Base-by-base conservation (phyloP, 2,888 invertebrate species). In the Calephelis perditalis region DNA sequence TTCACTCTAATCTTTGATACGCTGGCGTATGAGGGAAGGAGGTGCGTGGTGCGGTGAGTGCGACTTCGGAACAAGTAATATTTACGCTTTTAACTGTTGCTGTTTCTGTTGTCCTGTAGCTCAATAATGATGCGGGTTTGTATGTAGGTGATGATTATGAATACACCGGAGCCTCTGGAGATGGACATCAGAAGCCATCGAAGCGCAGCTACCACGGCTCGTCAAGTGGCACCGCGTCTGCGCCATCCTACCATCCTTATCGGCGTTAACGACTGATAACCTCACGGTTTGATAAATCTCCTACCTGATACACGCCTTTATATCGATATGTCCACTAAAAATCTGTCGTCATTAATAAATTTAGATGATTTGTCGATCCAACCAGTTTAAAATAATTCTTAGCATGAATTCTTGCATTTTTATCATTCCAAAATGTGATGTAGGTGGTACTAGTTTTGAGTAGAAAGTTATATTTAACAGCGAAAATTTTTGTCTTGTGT, bases 1-100 rank as follows among this genome's bases (percentile, higher is more conserved):
- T 63, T 59, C 60, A 52, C 59, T 60, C 56, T 35, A 56, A 47
- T 56, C 15, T 47, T 44, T 52, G 54, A 37, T 49, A 52, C 44
- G 57, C 54, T 58, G 59, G 46, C 59, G 52, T 47, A 63, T 62
- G 65, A 58, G 65, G 77, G 75, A 73, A 70, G 71, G 63, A 73
- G 84, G 87, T 84, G 87, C 86, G 88, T 88, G 88, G 86, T 88
- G 88, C 85, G 87, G 87, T 88, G 84, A 88, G 86, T 86, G 72
- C 74, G 73, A 69, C 70, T 73, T 67, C 59, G 44, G 60, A 64
- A 61, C 40, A 59, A 56, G 63, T 62, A 67, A 57, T 40, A 40
- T 57, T 62, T 40, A 40, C 35, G 54, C 47, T 54, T 60, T 55
- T 56, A 56, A 36, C 46, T 47, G 37, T 60, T 57, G 57, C 60